phyloP scores from a whole-genome alignment of 2,797 vertebrate species.

The Moxostoma hubbsi region DNA sequence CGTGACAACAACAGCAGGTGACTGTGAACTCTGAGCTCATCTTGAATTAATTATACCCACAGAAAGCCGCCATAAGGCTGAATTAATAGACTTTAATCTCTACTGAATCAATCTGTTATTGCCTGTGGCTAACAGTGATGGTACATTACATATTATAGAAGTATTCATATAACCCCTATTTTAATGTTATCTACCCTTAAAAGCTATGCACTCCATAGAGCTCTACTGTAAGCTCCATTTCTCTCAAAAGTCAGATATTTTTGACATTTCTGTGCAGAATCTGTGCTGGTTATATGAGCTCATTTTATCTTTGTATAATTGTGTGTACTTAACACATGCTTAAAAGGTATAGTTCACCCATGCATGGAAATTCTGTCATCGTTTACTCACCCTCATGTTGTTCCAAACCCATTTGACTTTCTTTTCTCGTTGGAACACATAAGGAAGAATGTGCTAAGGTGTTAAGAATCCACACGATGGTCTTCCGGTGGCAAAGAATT shows the following conservation, averaged over 20 bases:
- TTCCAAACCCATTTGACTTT: too few relatives aligned
- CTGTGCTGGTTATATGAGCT: too few relatives aligned
- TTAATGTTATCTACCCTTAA: conserved; percentile 36
- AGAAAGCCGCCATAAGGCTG: conserved; percentile 14
- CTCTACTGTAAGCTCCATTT: conserved; percentile 32
- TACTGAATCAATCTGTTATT: background rate
- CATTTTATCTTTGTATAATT: too few relatives aligned
- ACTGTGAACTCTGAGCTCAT: conserved; percentile 12
- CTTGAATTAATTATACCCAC: conserved; percentile 1
- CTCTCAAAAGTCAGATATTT: background rate
- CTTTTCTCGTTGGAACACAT: too few relatives aligned
- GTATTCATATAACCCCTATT: conserved; percentile 50
- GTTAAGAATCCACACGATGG: too few relatives aligned
- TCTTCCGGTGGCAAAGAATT: too few relatives aligned
- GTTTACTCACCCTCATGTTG: too few relatives aligned
- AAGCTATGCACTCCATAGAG: conserved; percentile 32
- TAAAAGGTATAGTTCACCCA: too few relatives aligned
- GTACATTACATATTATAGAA: conserved; percentile 49
- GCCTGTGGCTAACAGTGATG: conserved; percentile 7
- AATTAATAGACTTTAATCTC: conserved; percentile 34
- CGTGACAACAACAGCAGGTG: conserved; percentile 33
- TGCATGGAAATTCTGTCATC: too few relatives aligned
- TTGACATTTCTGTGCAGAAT: too few relatives aligned
- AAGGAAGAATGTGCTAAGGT: too few relatives aligned
- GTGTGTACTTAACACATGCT: too few relatives aligned